These are phyloP conservation scores for Drosophila equinoxialis DNA, from an alignment of 1,140 invertebrate species.

Conservation along the genomic window DNA sequence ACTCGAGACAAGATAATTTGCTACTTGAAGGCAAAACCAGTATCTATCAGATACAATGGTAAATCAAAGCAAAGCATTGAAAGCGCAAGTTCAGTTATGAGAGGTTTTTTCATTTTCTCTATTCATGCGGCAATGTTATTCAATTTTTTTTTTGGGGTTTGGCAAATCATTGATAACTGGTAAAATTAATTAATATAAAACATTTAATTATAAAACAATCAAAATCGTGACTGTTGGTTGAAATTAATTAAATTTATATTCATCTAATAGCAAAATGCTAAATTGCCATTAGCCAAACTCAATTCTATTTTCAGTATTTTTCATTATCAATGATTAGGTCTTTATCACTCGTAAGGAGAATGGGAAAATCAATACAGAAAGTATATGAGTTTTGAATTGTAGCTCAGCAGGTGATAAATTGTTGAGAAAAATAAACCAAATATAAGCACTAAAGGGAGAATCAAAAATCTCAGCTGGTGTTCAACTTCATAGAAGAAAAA, in stretches of 20 bases:
- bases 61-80: slow-evolving; percentile 42
- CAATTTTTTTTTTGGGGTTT: slow-evolving; percentile 14
- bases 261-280: slow-evolving; percentile 19
- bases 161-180: slow-evolving; percentile 40
- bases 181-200: slow-evolving; percentile 46
- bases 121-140: neutral
- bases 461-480: slow-evolving; percentile 34
- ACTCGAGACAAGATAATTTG: slow-evolving; percentile 80
- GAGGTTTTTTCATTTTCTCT: neutral
- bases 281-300: neutral
- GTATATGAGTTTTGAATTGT: slow-evolving; percentile 13
- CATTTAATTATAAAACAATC: slow-evolving; percentile 42
- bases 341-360: neutral
- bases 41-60: slow-evolving; percentile 39
- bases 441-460: neutral
- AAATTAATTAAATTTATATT: slow-evolving; percentile 40
- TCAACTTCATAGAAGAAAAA: slow-evolving; percentile 28
- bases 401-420: slow-evolving; percentile 32
- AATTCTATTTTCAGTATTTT: neutral
- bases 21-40: slow-evolving; percentile 60
- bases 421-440: slow-evolving; percentile 5
- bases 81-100: slow-evolving; percentile 23
- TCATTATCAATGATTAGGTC: neutral
- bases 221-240: neutral
- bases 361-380: neutral